Evolutionary conservation across 37 sponge, comb jelly and placozoan species (phyloP), one percentile per base, ranked within the genome.

Genomic region (Petrosia ficiformis): DNA sequence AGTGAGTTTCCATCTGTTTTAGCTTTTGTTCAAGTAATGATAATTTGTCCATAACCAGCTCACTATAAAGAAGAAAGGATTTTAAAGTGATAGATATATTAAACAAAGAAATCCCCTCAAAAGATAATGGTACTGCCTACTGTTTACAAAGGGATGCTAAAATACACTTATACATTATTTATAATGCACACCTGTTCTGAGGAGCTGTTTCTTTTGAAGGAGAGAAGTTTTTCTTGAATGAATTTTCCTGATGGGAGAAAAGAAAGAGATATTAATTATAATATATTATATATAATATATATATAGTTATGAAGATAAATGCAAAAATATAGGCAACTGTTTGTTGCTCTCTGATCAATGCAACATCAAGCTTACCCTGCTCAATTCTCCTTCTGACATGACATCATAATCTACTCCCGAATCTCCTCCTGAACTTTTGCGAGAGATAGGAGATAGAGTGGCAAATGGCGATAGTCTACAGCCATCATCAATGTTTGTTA

Each of bases 1-100:
- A n/a, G n/a, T n/a, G n/a, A n/a, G n/a, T n/a, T 57, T 82, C 83
- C 89, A 88, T 88, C 1, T 44, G 76, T 32, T 68, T 54, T 8
- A 88, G 65, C 39, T 82, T 82, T 36, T 77, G 42, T 67, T 88
- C 89, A 56, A 88, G 41, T 42, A 88, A 4, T 11, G 63, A 24
- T 11, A 61, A 22, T 61, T 61, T 61, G 22, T 61, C 63, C 14
- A 61, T 5, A 11, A 61, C 11, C 28, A 6, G 28, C 5, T 22
- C n/a, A n/a, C 63, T 61, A 61, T 61, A 22, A n/a, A n/a, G n/a
- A 29, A 61, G 28, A 61, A 29, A 61, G 54, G 14, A 14, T 19
- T 8, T 19, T 8, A 48, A 14, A 48, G 14, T 19, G 54, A 48
- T 48, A 14, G 54, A 19, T 48, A 48, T n/a, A n/a, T n/a, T n/a